Evolutionary conservation across 92 coral and sea anemone species (phyloP).

Genomic region (Hydrozoanthus gracilis): DNA sequence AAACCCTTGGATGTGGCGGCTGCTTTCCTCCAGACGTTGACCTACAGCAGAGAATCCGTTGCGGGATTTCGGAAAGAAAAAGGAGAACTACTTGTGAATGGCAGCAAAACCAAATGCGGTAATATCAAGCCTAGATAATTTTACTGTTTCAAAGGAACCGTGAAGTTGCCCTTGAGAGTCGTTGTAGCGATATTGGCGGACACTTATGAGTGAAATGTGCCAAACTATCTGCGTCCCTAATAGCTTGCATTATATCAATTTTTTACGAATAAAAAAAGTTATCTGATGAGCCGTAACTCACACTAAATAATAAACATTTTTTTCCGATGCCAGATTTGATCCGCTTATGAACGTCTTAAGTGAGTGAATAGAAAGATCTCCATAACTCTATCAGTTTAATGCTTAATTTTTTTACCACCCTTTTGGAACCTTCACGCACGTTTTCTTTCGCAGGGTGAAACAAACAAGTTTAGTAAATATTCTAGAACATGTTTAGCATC

Average conservation of each 20-base stretch:
- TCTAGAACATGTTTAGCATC: neutral
- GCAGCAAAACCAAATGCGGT: neutral
- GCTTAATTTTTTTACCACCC: neutral
- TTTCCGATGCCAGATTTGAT: no score
- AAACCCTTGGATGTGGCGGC: conserved; percentile 3
- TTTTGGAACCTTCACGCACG: neutral
- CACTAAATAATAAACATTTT: no score
- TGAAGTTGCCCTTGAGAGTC: neutral
- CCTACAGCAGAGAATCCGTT: conserved; percentile 38
- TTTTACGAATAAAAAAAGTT: neutral
- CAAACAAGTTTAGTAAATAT: neutral
- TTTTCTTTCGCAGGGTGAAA: neutral
- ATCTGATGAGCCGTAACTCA: no score
- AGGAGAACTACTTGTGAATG: conserved; percentile 32
- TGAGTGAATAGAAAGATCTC: no score
- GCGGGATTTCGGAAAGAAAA: conserved; percentile 3
- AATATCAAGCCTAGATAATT: neutral
- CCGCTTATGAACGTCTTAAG: no score
- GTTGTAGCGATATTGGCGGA: neutral
- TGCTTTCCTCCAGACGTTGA: conserved; percentile 1
- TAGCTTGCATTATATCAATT: neutral
- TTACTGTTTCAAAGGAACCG: conserved; percentile 25
- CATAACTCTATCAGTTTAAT: neutral
- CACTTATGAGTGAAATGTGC: neutral
- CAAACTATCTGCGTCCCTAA: neutral